Conservation (phyloP, 2,113 vertebrate species). For the Calidris pugnax region DNA sequence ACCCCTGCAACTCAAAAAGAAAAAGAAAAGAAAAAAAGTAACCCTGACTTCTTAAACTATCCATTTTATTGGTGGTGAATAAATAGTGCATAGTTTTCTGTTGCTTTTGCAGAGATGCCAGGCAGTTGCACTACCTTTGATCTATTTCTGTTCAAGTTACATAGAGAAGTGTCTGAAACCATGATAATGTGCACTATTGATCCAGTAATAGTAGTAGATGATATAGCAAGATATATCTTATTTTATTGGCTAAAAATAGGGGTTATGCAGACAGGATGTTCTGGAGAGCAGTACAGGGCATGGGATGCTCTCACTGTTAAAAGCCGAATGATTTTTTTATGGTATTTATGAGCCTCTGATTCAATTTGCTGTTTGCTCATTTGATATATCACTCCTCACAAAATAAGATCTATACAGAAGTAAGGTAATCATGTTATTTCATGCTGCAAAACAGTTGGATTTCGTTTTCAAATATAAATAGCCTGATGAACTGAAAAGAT, state of each 20-base stretch:
- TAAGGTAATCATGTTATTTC: neutral
- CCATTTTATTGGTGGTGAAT: neutral
- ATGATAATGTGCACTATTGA: conserved; percentile 48
- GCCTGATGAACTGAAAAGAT: neutral
- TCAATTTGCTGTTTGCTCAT: neutral
- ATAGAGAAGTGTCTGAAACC: conserved; percentile 21
- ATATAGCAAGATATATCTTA: conserved; percentile 22
- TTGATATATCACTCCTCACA: neutral
- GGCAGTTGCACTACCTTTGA: neutral
- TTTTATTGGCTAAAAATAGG: conserved; percentile 38
- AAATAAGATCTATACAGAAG: neutral
- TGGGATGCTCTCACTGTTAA: neutral
- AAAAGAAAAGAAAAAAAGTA: neutral
- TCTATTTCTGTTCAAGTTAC: conserved; percentile 44
- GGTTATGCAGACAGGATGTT: conserved; percentile 16
- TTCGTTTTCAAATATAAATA: neutral
- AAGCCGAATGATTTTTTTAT: neutral
- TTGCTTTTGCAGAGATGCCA: conserved; percentile 1
- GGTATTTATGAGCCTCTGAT: conserved; percentile 1
- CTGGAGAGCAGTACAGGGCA: neutral
- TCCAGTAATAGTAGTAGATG: conserved; percentile 24
- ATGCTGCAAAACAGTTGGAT: neutral
- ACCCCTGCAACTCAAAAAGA: neutral
- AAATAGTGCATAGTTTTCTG: neutral
- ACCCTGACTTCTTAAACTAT: neutral